phyloP scores from a whole-genome alignment of 2,113 vertebrate genomes.

The Aspiorhynchus laticeps region DNA sequence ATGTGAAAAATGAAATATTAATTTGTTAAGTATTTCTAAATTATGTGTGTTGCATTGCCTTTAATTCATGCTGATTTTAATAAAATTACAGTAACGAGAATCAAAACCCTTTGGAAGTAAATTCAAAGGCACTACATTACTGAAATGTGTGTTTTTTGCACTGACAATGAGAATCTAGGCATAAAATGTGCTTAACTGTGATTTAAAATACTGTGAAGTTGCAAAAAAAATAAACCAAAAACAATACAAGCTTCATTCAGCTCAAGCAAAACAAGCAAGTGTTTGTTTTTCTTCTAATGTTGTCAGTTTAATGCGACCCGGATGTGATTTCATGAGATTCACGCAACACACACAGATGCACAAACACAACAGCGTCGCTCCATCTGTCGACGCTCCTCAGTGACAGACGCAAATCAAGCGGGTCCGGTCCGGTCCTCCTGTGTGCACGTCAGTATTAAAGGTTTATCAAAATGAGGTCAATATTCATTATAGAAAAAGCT shows the following conservation, averaged over 20 bases:
- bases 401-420: neutral
- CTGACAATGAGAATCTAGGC: neutral
- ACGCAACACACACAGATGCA: neutral
- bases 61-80: neutral
- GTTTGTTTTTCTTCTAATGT: neutral
- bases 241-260: neutral
- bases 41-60: neutral
- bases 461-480: slow-evolving; percentile 40
- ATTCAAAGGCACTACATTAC: no score
- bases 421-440: neutral
- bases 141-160: neutral
- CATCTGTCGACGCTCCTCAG: neutral
- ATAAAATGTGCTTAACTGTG: neutral
- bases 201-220: neutral
- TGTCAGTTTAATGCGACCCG: neutral
- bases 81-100: neutral
- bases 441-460: neutral
- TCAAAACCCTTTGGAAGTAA: neutral
- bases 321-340: neutral
- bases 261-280: neutral
- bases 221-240: neutral
- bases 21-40: neutral
- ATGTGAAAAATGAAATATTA: neutral
- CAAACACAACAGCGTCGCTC: neutral
- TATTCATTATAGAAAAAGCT: slow-evolving; percentile 37